Evolutionary conservation across 2,797 vertebrate species (phyloP), one percentile per base, ranked within the genome.

Genomic region (Neomorphus geoffroyi): DNA sequence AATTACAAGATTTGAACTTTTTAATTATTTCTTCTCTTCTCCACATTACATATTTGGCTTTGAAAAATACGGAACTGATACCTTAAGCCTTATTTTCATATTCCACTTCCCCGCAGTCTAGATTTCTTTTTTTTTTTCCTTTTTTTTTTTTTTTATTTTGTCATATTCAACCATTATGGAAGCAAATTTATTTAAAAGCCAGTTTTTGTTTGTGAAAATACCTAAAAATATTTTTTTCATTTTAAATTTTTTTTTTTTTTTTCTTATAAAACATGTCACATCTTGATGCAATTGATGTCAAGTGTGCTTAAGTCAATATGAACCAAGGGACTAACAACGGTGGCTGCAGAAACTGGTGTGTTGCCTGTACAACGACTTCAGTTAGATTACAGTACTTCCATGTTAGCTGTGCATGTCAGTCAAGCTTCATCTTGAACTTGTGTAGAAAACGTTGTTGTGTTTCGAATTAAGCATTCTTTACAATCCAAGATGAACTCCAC

Each of bases 181-280:
- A 99, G 99, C 99, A 98, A 98, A 98, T 98, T 99, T 98, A 98
- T 99, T 99, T 99, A 99, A 99, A 99, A 99, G 99, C 99, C 98
- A 99, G 99, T 98, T 99, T 95, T 96, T 97, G 94, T 97, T 98
- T 98, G 98, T 99, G 99, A 99, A 99, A 99, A 99, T 99, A 99
- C 99, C 99, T 99, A 99, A 99, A 99, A 99, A 99, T 99, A 98
- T 98, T 98, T 97, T 98, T 98, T 98, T 98, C 96, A 96, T 96
- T 97, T 98, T 98, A 97, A 97, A 96, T 97, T 84, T 97, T 98
- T 98, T 54, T 74, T 33, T 48, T 61, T 98, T 93, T 97, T 93
- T 99, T 98, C 97, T 98, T 98, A 98, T 97, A 99, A 99, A 98
- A 98, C 98, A 98, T 98, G 98, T 99, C 98, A 99, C 99, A 99